Conservation (phyloP, 2,113 vertebrate genomes). For the Hemichromis elongatus region DNA sequence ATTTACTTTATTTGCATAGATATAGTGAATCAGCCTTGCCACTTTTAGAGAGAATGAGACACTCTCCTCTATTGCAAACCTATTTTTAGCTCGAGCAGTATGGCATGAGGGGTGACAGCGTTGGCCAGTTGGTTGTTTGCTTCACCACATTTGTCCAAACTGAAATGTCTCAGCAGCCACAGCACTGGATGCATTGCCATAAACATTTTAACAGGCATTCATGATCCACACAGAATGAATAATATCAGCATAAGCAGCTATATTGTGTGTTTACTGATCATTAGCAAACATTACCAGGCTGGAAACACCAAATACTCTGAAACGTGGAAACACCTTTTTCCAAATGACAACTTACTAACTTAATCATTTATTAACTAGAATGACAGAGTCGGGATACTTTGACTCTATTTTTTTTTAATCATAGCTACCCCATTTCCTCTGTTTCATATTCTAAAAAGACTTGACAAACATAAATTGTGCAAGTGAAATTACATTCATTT, state of each 20-base stretch:
- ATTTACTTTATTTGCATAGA: not conserved
- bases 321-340: not conserved
- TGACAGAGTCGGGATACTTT: not conserved
- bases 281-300: not conserved
- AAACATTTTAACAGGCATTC: not conserved
- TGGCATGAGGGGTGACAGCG: not conserved
- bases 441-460: not conserved
- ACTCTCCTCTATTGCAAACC: not conserved
- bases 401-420: too few relatives aligned
- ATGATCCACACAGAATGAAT: not conserved
- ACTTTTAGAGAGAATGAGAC: not conserved
- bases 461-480: not conserved
- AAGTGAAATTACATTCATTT: not conserved
- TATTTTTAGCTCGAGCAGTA: not conserved
- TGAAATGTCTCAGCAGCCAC: not conserved
- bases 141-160: not conserved
- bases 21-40: not conserved
- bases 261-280: not conserved
- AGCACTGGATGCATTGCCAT: not conserved
- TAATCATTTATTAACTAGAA: not conserved
- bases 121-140: not conserved
- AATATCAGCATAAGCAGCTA: not conserved
- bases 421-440: not conserved
- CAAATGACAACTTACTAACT: not conserved
- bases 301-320: not conserved